These are phyloP conservation scores for Mastigias papua DNA, from an alignment of 30 jellyfish, hydroid and myxozoan species.

Conservation along the genomic window DNA sequence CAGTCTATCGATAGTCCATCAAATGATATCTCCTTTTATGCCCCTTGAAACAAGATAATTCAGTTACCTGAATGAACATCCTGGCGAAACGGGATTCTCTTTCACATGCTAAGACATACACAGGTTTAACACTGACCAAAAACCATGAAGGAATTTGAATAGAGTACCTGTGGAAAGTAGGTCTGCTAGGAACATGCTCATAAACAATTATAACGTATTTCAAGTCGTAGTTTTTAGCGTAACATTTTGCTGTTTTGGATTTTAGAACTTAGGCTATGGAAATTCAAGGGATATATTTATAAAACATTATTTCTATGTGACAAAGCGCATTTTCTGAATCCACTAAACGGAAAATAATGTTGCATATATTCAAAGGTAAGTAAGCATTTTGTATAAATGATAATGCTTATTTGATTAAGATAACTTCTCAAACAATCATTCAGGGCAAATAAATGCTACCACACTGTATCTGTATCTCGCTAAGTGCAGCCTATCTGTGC, in stretches of 20 bases:
- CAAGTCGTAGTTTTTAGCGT: conserved; percentile 24
- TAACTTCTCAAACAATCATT: neutral
- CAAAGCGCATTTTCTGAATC: neutral
- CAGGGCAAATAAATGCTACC: neutral
- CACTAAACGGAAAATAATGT: conserved; percentile 8
- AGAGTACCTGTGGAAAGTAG: conserved; percentile 53
- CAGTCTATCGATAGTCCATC: neutral
- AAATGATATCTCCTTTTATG: no score
- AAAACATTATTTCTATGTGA: neutral
- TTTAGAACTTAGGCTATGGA: neutral
- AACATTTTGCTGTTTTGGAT: conserved; percentile 1
- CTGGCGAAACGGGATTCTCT: neutral
- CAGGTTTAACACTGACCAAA: conserved; percentile 31
- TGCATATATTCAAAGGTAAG: neutral
- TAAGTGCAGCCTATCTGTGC: neutral
- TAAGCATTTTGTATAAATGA: neutral
- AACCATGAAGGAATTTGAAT: conserved; percentile 76
- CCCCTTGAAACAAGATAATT: neutral
- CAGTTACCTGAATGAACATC: neutral
- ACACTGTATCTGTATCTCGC: neutral
- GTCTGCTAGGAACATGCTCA: conserved; percentile 66
- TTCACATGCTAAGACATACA: neutral
- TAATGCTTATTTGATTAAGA: neutral
- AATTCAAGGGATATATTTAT: neutral
- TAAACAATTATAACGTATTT: conserved; percentile 72